Evolutionary conservation across 1,140 invertebrate genomes (phyloP).

Genomic region (roundworm (Caenorhabditis elegans)): DNA sequence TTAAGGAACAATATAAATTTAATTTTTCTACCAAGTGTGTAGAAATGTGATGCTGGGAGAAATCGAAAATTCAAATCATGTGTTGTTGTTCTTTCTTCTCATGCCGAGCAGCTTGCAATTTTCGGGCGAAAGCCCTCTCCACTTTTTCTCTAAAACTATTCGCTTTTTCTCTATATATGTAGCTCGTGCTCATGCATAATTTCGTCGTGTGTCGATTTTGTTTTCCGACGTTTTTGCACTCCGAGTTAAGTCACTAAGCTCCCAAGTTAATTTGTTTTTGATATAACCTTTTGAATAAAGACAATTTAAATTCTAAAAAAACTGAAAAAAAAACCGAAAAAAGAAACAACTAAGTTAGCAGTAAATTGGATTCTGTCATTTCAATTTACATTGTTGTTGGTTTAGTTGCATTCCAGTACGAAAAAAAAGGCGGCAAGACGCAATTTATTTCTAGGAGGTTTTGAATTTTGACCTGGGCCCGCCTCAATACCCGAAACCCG

Average conservation of each 20-base stretch:
- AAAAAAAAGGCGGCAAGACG: not conserved
- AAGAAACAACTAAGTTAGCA: not conserved
- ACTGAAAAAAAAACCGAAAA: not conserved
- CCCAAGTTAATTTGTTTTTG: too few species aligned
- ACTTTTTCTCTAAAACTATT: not conserved
- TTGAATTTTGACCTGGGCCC: not conserved
- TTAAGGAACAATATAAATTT: too few species aligned
- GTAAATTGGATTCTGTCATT: slow-evolving; percentile 12
- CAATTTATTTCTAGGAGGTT: slow-evolving; percentile 1
- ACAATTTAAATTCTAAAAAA: not conserved
- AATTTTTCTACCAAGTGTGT: too few species aligned
- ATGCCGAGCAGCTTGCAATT: not conserved
- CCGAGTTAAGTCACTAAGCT: too few species aligned
- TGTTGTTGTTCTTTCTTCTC: slow-evolving; percentile 14
- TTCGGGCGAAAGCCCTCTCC: not conserved
- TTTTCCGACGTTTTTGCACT: not conserved
- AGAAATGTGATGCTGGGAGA: too few species aligned
- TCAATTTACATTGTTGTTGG: not conserved
- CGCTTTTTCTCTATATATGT: not conserved
- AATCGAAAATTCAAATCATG: not conserved
- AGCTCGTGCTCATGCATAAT: not conserved
- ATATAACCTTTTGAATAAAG: too few species aligned
- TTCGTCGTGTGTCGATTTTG: not conserved
- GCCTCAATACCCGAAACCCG: not conserved
- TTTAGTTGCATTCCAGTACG: slow-evolving; percentile 4